These are phyloP conservation scores for Pomacea canaliculata DNA, from an alignment of 2,888 invertebrate genomes.

Conservation along the genomic window DNA sequence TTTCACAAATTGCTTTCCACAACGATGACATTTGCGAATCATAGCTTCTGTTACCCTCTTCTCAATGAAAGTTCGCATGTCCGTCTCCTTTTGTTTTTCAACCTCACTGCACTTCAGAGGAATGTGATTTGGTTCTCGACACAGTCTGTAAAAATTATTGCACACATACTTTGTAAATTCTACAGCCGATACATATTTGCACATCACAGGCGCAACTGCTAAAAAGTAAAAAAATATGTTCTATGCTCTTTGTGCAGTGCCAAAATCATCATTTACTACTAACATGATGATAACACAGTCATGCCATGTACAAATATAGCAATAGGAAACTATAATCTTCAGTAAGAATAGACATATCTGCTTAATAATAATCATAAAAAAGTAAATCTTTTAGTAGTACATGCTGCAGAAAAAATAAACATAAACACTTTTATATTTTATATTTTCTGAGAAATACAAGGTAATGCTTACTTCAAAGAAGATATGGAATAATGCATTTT, in stretches of 20 bases:
- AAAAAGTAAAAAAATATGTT: background rate
- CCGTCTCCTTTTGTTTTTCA: conserved; percentile 62
- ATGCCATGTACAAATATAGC: background rate
- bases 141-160: conserved; percentile 60
- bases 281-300: background rate
- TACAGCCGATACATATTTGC: background rate
- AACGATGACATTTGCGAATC: conserved; percentile 60
- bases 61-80: conserved; percentile 72
- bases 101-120: conserved; percentile 69
- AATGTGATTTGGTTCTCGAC: conserved; percentile 73
- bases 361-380: too few relatives aligned
- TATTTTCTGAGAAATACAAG: too few relatives aligned
- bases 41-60: conserved; percentile 71
- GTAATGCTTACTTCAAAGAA: too few relatives aligned
- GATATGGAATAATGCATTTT: too few relatives aligned
- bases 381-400: too few relatives aligned
- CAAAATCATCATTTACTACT: too few relatives aligned
- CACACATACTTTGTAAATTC: background rate
- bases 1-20: conserved; percentile 61
- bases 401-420: too few relatives aligned
- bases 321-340: background rate
- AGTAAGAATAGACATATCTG: too few relatives aligned
- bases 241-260: background rate
- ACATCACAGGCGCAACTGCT: background rate
- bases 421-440: too few relatives aligned